Evolutionary conservation across 2,888 invertebrate genomes (phyloP), one percentile per base, ranked within the genome.

Genomic region (Synergus japonicus): DNA sequence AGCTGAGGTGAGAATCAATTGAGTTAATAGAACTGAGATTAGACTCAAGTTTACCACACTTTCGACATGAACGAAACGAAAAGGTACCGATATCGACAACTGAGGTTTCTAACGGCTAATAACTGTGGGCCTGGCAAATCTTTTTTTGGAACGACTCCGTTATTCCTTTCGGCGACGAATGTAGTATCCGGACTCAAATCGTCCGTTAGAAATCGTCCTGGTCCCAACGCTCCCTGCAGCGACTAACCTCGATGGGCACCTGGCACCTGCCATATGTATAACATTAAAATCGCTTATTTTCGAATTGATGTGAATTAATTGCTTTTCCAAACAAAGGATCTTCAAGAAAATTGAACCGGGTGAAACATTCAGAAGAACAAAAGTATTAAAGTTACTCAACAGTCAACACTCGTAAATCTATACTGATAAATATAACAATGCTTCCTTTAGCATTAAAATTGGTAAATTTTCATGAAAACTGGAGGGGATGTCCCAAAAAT

Each of bases 51-150:
- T 67, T 67, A 46, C 67, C 18, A 67, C 18, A 67, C 44, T 46
- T 44, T 67, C 44, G 67, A 67, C 22, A 46, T 46, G 67, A 67
- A 66, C 66, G 66, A 66, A 66, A 67, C 67, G 67, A 67, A 67
- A 67, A 67, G 67, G 67, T 67, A 29, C 22, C 67, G 18, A 67
- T 46, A 67, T 60, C 41, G 41, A 49, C 69, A 29, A 10, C 5
- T 44, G 67, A 78, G 67, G 85, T 88, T 88, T 90, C 91, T 91
- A 91, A 90, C 88, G 88, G 88, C 89, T 87, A 89, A 87, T 90
- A 89, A 88, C 88, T 88, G 86, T 84, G 85, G 88, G 79, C 82
- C 86, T 83, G 85, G 84, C 83, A 86, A 83, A 82, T 78, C 78
- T 82, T 82, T 82, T 89, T 90, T 90, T 86, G 83, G 87, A 79